Percentiles rank a stretch among this genome's conserved stretches.
phyloP scores from a whole-genome alignment of 2,113 vertebrate genomes.

The Paramisgurnus dabryanus region DNA sequence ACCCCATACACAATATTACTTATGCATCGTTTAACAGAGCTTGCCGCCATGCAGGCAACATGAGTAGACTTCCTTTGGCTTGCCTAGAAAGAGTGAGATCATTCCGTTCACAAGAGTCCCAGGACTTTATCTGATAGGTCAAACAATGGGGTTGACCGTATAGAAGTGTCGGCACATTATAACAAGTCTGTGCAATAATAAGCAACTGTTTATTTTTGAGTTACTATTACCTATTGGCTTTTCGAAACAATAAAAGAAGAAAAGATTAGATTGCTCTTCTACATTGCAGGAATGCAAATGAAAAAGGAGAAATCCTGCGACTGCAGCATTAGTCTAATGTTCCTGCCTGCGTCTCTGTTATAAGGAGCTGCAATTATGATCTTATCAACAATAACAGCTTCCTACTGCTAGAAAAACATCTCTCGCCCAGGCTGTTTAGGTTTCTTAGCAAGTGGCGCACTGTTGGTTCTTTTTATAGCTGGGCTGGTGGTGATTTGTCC shows the following conservation, averaged over 20 bases:
- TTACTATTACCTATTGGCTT: not conserved
- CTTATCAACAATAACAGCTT: conserved; percentile 60
- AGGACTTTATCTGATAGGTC: conserved; percentile 40
- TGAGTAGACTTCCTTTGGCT: conserved; percentile 18
- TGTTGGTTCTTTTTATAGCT: conserved; percentile 56
- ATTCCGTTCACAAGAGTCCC: conserved; percentile 35
- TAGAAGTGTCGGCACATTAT: not conserved
- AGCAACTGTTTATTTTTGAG: conserved; percentile 5
- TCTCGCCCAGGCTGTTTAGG: conserved; percentile 46
- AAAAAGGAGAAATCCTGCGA: conserved; percentile 43
- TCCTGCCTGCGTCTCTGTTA: conserved; percentile 42
- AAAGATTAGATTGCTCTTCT: conserved; percentile 16
- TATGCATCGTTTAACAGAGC: conserved; percentile 3
- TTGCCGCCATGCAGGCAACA: conserved; percentile 1
- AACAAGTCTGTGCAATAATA: not conserved
- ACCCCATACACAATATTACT: not conserved
- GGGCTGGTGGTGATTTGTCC: conserved; percentile 47
- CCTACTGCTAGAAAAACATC: conserved; percentile 56
- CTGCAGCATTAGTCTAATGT: conserved; percentile 43
- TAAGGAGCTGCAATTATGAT: conserved; percentile 62
- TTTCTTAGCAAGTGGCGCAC: conserved; percentile 48
- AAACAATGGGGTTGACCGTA: conserved; percentile 20
- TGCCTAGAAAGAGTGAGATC: conserved; percentile 15
- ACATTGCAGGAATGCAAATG: conserved; percentile 51
- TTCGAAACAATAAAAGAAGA: not conserved